phyloP scores from a whole-genome alignment of 1,140 invertebrate genomes.

The Drosophila azteca region DNA sequence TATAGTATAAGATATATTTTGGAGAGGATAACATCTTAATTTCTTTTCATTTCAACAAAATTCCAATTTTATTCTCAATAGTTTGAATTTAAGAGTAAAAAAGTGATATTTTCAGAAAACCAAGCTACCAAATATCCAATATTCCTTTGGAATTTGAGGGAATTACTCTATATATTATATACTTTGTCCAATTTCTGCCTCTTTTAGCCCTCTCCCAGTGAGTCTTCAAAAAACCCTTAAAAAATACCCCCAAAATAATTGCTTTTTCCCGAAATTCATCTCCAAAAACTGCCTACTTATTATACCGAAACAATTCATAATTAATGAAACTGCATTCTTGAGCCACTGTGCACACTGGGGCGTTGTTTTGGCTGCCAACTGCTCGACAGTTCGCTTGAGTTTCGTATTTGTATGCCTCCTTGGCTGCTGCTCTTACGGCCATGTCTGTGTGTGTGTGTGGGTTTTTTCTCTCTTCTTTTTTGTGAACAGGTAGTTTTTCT shows the following conservation, averaged over 20 bases:
- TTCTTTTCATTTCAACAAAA: not conserved
- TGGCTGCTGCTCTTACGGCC: conserved; percentile 22
- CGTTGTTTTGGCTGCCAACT: conserved; percentile 21
- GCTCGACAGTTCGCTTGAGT: conserved; percentile 39
- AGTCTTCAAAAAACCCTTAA: too few relatives aligned
- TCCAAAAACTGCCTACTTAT: conserved; percentile 3
- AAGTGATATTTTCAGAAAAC: too few relatives aligned
- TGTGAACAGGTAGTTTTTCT: conserved; percentile 74
- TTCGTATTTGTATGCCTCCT: conserved; percentile 39
- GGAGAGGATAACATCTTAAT: not conserved
- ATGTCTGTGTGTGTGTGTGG: too few relatives aligned
- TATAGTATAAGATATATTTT: not conserved
- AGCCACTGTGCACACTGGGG: conserved; percentile 41
- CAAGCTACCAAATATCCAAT: too few relatives aligned
- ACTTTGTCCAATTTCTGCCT: too few relatives aligned
- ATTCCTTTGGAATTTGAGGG: too few relatives aligned
- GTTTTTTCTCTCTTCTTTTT: conserved; percentile 31
- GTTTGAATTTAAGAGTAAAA: too few relatives aligned
- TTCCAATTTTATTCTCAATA: too few relatives aligned
- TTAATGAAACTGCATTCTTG: not conserved
- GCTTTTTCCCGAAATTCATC: conserved; percentile 3
- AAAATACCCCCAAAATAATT: too few relatives aligned
- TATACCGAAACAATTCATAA: too few relatives aligned
- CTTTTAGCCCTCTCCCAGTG: too few relatives aligned
- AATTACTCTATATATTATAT: too few relatives aligned